A percentile compares a stretch with the other conserved stretches of the same genome.
Conservation (phyloP, 2,888 invertebrate species). For the Pristionchus entomophagus region DNA sequence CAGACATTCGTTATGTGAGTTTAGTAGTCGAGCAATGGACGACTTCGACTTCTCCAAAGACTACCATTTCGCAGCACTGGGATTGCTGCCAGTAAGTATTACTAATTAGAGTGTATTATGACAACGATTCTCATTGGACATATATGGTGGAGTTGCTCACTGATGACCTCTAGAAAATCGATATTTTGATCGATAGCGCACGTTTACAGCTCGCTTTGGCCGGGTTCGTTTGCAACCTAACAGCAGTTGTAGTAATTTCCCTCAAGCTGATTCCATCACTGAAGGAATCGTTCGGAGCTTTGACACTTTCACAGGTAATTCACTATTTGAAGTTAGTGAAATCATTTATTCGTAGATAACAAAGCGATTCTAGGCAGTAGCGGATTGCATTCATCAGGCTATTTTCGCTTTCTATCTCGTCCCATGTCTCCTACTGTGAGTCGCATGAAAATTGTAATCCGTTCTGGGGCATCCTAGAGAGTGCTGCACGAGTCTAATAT, state of each 20-base stretch:
- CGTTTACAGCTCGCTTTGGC: conserved; percentile 53
- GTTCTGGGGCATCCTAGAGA: neutral
- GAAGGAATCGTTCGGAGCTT: conserved; percentile 55
- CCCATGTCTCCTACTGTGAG: conserved; percentile 8
- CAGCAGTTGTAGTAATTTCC: conserved; percentile 54
- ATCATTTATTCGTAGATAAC: neutral
- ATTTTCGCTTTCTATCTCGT: conserved; percentile 21
- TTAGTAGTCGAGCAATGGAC: no score
- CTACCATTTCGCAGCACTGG: no score
- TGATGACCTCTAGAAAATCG: no score
- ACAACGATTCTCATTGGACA: no score
- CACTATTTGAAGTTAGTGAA: neutral
- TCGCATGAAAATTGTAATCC: neutral
- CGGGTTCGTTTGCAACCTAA: conserved; percentile 57
- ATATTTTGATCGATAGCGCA: no score
- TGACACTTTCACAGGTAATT: conserved; percentile 51
- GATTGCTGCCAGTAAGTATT: no score
- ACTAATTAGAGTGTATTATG: no score
- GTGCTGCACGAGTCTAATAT: neutral
- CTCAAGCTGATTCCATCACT: conserved; percentile 52
- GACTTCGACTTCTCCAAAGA: no score
- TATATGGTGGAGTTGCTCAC: no score
- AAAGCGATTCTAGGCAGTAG: conserved; percentile 47
- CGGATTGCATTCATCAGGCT: neutral
- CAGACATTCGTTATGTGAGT: no score